phyloP scores from a whole-genome alignment of 2,888 invertebrate genomes.

The Vesta saturnalis region DNA sequence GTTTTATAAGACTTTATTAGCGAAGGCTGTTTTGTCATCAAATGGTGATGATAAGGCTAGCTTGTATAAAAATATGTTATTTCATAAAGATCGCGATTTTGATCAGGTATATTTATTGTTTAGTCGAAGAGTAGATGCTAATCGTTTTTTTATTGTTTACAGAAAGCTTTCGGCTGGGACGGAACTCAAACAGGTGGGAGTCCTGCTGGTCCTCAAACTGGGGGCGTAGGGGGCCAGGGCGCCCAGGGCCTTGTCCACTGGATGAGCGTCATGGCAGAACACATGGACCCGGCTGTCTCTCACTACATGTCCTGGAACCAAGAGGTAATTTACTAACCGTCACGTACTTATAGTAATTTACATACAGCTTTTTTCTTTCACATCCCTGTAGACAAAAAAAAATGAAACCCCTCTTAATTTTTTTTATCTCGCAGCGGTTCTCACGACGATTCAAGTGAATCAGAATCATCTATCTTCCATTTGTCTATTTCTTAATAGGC shows the following conservation, averaged over 20 bases:
- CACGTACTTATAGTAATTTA: background rate
- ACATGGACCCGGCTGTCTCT: constrained; percentile 87
- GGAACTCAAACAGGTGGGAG: constrained; percentile 64
- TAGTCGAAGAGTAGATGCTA: background rate
- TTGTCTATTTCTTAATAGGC: constrained; percentile 49
- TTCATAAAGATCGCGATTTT: constrained; percentile 59
- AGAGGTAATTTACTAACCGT: constrained; percentile 66
- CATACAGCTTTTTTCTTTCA: constrained; percentile 17
- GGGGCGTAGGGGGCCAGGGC: constrained; percentile 71
- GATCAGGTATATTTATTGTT: constrained; percentile 55
- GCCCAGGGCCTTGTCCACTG: constrained; percentile 89
- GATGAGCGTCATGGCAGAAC: constrained; percentile 98
- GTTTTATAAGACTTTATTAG: constrained; percentile 81
- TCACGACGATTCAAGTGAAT: constrained; percentile 45
- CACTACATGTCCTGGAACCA: constrained; percentile 74
- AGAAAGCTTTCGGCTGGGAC: constrained; percentile 68
- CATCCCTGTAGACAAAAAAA: constrained; percentile 33
- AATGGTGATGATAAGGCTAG: constrained; percentile 59
- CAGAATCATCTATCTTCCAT: constrained; percentile 48
- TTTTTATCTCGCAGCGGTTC: constrained; percentile 44
- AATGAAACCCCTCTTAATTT: constrained; percentile 31
- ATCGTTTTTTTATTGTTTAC: constrained; percentile 57
- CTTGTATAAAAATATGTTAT: constrained; percentile 62
- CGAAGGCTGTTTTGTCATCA: constrained; percentile 71
- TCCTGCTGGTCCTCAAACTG: constrained; percentile 64